phyloP scores from a whole-genome alignment of 2,888 invertebrate species.

The Tetragonisca angustula region DNA sequence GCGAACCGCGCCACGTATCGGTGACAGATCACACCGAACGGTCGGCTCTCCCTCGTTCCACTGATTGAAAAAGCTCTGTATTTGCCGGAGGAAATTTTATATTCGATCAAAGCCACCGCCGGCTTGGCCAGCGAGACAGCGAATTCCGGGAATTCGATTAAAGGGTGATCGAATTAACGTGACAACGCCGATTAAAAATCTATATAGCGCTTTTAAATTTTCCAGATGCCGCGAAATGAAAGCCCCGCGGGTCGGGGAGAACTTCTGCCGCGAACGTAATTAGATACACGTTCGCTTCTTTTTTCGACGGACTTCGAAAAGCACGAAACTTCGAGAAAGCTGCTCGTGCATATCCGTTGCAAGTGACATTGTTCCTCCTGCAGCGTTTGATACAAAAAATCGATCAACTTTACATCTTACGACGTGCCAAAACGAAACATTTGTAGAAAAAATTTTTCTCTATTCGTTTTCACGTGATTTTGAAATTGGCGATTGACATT shows the following conservation, averaged over 20 bases:
- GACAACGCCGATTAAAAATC: conserved; percentile 26
- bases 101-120: conserved; percentile 21
- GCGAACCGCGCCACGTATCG: conserved; percentile 38
- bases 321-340: too few relatives aligned
- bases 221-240: not conserved
- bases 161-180: conserved; percentile 45
- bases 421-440: too few relatives aligned
- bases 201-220: not conserved
- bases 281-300: not conserved
- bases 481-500: not conserved
- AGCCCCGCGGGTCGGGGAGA: not conserved
- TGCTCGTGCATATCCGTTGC: too few relatives aligned
- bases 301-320: too few relatives aligned
- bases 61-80: conserved; percentile 61
- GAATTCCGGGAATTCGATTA: conserved; percentile 44
- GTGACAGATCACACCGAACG: conserved; percentile 43
- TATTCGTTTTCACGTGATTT: not conserved
- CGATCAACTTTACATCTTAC: not conserved
- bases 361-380: too few relatives aligned
- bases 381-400: not conserved
- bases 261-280: not conserved
- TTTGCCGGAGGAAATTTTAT: conserved; percentile 57
- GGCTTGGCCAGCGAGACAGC: conserved; percentile 30
- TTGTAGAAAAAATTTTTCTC: not conserved
- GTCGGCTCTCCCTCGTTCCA: conserved; percentile 22